Evolutionary conservation across 2,113 vertebrate genomes (phyloP).

Genomic region (Bubo bubo): DNA sequence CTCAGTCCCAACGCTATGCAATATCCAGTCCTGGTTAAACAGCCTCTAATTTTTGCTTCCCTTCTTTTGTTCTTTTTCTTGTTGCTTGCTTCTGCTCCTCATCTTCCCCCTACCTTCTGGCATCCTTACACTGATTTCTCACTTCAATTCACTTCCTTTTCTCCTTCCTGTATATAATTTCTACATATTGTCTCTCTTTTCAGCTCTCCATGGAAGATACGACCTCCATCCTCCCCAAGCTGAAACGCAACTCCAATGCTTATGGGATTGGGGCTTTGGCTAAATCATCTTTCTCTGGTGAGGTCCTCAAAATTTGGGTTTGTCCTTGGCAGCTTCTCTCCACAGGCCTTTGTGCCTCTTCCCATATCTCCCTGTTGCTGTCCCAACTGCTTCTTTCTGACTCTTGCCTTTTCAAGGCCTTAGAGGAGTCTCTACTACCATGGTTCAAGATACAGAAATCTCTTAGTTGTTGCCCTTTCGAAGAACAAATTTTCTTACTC

Average conservation of each 20-base stretch:
- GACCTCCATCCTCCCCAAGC: conserved; percentile 95
- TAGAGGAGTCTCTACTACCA: not conserved
- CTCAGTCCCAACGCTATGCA: not conserved
- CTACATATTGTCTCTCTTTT: conserved; percentile 75
- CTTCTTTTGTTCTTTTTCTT: not conserved
- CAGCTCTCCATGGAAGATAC: conserved; percentile 99
- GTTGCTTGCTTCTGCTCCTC: conserved; percentile 42
- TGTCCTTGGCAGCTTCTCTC: not conserved
- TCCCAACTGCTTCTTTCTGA: not conserved
- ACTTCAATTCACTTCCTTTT: conserved; percentile 60
- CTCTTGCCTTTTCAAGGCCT: not conserved
- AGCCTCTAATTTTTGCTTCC: not conserved
- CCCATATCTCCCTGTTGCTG: not conserved
- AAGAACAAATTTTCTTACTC: not conserved
- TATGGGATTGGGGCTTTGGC: conserved; percentile 98
- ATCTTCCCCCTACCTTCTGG: not conserved
- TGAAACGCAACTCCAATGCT: conserved; percentile 94
- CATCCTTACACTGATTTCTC: not conserved
- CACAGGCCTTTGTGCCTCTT: conserved; percentile 1
- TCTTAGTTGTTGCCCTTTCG: not conserved
- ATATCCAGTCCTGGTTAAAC: not conserved
- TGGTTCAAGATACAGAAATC: not conserved
- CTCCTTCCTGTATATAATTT: conserved; percentile 51
- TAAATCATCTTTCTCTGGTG: conserved; percentile 98
- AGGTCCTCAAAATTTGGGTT: conserved; percentile 48